These are phyloP conservation scores for Leucopsar rothschildi DNA, from an alignment of 2,113 vertebrate genomes.

Conservation along the genomic window DNA sequence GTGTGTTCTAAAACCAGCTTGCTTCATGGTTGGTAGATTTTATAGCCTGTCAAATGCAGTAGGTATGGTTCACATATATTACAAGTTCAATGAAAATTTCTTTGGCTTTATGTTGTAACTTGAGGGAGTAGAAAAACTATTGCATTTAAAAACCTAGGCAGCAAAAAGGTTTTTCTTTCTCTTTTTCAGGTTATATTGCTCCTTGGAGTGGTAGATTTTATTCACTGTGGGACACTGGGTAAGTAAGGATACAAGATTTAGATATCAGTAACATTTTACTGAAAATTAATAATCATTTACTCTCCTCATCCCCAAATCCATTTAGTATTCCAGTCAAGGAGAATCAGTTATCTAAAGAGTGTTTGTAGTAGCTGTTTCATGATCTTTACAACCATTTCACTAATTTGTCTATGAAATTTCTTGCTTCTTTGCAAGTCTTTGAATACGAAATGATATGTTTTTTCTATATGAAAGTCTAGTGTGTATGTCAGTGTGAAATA, in stretches of 20 bases:
- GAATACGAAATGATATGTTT: neutral
- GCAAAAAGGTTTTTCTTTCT: neutral
- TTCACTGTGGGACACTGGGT: slow-evolving; percentile 98
- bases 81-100: neutral
- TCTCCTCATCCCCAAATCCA: neutral
- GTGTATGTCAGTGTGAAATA: neutral
- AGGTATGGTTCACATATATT: neutral
- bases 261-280: neutral
- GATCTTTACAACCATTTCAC: neutral
- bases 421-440: neutral
- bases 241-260: slow-evolving; percentile 62
- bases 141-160: neutral
- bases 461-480: neutral
- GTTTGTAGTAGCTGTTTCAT: neutral
- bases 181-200: slow-evolving; percentile 90
- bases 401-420: neutral
- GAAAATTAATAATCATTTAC: neutral
- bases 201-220: slow-evolving; percentile 99
- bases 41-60: neutral
- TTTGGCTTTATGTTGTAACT: neutral
- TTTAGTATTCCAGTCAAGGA: neutral
- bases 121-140: neutral
- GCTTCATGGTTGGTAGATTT: neutral
- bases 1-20: neutral
- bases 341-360: neutral